Base-by-base conservation (phyloP, 2,113 vertebrate genomes). In the Peromyscus californicus region DNA sequence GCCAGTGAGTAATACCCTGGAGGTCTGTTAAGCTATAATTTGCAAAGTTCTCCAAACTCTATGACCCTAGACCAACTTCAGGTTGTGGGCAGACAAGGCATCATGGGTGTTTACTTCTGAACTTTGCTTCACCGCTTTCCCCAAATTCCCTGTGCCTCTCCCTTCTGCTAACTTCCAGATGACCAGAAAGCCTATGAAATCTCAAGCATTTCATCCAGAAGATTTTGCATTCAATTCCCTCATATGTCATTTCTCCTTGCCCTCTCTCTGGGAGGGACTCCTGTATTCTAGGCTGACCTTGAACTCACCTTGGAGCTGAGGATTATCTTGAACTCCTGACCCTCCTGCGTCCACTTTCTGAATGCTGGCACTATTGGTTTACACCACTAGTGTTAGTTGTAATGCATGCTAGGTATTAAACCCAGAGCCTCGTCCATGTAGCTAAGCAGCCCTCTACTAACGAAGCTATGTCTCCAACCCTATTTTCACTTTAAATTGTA, bases 161-260 rank as follows among this genome's bases (percentile, higher is more conserved):
- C 72, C 45, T 24, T 21, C 3, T 31, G 10, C 5, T 0, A 17
- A 57, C 2, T 63, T 2, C 0, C 75, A 24, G n/a, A 45, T 0
- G 21, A 12, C 45, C 80, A 87, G 69, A 83, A 78, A 94, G 21
- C 67, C 69, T 65, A 9, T 65, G n/a, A 94, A 75, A 90, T 76
- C 45, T 10, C 70, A 6, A 48, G 4, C 59, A 59, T n/a, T 89
- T 85, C 36, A 89, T 69, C 61, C 22, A 11, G 0, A 15, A 59
- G 26, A 19, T 75, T 76, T 72, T 57, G 33, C 57, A 74, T 45
- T 63, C 83, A 21, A 2, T 54, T 74, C 36, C 69, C 51, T 89
- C 8, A n/a, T 29, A 22, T 6, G 7, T 57, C 22, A 0, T n/a
- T 39, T 74, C 67, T 65, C 63, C 17, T 48, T 0, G 0, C 17